Evolutionary conservation across 2,888 invertebrate genomes (phyloP).

Genomic region (Microplitis deprimator): DNA sequence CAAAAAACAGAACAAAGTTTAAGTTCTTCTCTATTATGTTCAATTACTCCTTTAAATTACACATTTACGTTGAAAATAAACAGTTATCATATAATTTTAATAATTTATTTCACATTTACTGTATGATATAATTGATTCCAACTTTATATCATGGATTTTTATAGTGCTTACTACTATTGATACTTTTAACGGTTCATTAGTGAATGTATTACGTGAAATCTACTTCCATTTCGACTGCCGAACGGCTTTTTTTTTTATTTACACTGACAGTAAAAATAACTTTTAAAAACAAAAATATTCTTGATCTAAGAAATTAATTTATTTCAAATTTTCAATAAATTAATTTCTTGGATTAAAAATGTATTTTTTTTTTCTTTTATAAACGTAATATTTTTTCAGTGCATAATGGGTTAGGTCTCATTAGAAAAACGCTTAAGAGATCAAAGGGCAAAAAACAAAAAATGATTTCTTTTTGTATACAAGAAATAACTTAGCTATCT

Average conservation of each 20-base stretch:
- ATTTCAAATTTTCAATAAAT: too few relatives aligned
- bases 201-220: too few relatives aligned
- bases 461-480: not conserved
- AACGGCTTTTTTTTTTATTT: too few relatives aligned
- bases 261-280: too few relatives aligned
- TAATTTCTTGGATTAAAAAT: too few relatives aligned
- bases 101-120: not conserved
- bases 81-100: not conserved
- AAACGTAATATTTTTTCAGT: too few relatives aligned
- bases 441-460: slow-evolving; percentile 1
- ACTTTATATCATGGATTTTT: not conserved
- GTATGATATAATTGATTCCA: not conserved
- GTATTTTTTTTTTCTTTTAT: too few relatives aligned
- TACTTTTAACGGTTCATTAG: too few relatives aligned
- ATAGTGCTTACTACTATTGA: not conserved
- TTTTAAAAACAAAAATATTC: too few relatives aligned
- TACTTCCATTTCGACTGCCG: too few relatives aligned
- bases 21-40: not conserved
- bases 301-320: too few relatives aligned
- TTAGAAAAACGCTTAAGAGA: not conserved
- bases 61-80: not conserved
- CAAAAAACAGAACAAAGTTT: slow-evolving; percentile 1
- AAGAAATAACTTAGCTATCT: not conserved
- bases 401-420: not conserved
- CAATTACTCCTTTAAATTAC: not conserved